Evolutionary conservation across 2,888 invertebrate species (phyloP).

Genomic region (Ectemnius continuus): DNA sequence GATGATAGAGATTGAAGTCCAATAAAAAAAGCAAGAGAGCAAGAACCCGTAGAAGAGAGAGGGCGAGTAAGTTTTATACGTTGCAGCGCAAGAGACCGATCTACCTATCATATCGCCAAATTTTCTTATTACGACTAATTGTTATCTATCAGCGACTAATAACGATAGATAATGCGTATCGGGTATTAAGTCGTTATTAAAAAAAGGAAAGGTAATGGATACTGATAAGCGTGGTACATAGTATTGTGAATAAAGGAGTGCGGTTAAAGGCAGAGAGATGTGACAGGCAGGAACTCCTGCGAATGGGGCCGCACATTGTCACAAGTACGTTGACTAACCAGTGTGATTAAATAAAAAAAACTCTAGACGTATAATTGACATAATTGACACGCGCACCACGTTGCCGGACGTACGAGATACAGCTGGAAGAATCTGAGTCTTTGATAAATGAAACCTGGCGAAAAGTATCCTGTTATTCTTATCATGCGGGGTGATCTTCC

Average conservation of each 20-base stretch:
- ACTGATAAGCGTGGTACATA: slow-evolving; percentile 51
- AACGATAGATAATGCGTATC: slow-evolving; percentile 59
- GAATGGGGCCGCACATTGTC: slow-evolving; percentile 40
- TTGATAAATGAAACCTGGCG: neutral
- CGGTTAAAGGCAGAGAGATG: slow-evolving; percentile 21
- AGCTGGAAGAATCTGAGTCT: neutral
- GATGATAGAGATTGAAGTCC: slow-evolving; percentile 4
- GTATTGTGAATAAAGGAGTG: slow-evolving; percentile 48
- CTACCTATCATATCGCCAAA: slow-evolving; percentile 62
- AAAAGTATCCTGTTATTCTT: neutral
- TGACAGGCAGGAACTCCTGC: slow-evolving; percentile 22
- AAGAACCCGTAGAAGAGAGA: slow-evolving; percentile 1
- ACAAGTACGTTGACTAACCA: slow-evolving; percentile 51
- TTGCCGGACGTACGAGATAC: neutral
- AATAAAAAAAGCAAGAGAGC: neutral
- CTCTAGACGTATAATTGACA: neutral
- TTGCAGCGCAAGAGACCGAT: slow-evolving; percentile 56
- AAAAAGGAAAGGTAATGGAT: slow-evolving; percentile 29
- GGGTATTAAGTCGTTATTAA: slow-evolving; percentile 51
- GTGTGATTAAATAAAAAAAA: slow-evolving; percentile 51
- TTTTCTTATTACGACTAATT: slow-evolving; percentile 64
- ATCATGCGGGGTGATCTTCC: no score
- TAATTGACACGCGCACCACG: neutral
- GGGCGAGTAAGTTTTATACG: slow-evolving; percentile 48
- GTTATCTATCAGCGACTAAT: slow-evolving; percentile 60